Percentiles rank a stretch among this genome's conserved stretches.
Conservation (phyloP, 2,113 vertebrate species). For the Nipponia nippon region DNA sequence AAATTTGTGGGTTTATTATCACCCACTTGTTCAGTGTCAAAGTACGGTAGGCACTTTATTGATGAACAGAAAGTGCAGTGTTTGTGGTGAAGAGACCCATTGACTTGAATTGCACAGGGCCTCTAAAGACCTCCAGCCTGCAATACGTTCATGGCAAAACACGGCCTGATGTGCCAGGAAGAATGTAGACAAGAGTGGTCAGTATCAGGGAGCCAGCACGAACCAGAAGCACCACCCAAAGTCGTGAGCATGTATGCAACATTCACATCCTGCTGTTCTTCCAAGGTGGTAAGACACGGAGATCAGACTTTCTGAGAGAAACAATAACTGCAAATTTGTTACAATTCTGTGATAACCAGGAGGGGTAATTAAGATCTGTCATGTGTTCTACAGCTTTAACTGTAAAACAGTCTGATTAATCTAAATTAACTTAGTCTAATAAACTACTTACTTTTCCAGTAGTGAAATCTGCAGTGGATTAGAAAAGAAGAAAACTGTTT, state of each 20-base stretch:
- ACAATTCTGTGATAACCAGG: not conserved
- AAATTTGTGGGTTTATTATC: not conserved
- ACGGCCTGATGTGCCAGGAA: not conserved
- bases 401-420: not conserved
- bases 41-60: not conserved
- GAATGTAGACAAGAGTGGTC: not conserved
- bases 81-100: not conserved
- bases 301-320: not conserved
- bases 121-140: not conserved
- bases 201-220: not conserved
- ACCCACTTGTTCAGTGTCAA: not conserved
- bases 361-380: not conserved
- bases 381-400: not conserved
- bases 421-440: not conserved
- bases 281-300: not conserved
- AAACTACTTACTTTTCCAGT: not conserved
- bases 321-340: not conserved
- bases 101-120: not conserved
- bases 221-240: not conserved
- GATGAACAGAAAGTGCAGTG: not conserved
- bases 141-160: not conserved
- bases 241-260: fast-evolving
- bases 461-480: not conserved
- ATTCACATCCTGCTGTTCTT: not conserved
- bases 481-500: not conserved